phyloP scores from a whole-genome alignment of 2,113 vertebrate species.

The Halcyon malimbica region DNA sequence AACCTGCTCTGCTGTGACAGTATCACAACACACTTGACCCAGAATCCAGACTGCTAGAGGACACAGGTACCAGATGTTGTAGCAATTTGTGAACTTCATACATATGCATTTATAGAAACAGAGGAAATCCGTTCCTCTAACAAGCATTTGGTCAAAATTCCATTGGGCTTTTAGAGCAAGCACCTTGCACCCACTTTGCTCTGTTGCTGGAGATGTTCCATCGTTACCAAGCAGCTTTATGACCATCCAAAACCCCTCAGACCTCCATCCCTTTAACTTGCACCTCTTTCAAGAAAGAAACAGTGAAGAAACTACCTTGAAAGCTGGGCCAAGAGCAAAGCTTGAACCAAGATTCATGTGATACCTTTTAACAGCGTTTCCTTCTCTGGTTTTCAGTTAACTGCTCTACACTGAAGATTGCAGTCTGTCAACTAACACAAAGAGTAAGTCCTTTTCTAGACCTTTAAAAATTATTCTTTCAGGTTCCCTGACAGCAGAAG shows the following conservation, averaged over 20 bases:
- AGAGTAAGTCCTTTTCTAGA: slow-evolving; percentile 24
- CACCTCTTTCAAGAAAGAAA: neutral
- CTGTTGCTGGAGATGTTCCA: neutral
- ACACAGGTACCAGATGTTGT: neutral
- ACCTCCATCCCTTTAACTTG: neutral
- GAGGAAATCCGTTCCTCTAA: neutral
- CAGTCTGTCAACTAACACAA: neutral
- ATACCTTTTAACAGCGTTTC: neutral
- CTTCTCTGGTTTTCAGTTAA: neutral
- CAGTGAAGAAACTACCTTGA: neutral
- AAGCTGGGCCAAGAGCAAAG: neutral
- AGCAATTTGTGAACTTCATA: neutral
- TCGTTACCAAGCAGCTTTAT: neutral
- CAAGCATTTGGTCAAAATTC: neutral
- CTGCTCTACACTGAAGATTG: neutral
- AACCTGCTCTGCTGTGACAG: neutral
- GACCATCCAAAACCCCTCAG: neutral
- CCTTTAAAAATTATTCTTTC: neutral
- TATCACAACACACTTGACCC: fast-evolving
- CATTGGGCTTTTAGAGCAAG: fast-evolving
- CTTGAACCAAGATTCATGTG: neutral
- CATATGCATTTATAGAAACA: fast-evolving
- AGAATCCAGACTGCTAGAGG: neutral
- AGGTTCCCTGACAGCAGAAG: neutral
- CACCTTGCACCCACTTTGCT: fast-evolving